Base-by-base conservation (phyloP, 2,888 invertebrate genomes). In the Thera britannica region DNA sequence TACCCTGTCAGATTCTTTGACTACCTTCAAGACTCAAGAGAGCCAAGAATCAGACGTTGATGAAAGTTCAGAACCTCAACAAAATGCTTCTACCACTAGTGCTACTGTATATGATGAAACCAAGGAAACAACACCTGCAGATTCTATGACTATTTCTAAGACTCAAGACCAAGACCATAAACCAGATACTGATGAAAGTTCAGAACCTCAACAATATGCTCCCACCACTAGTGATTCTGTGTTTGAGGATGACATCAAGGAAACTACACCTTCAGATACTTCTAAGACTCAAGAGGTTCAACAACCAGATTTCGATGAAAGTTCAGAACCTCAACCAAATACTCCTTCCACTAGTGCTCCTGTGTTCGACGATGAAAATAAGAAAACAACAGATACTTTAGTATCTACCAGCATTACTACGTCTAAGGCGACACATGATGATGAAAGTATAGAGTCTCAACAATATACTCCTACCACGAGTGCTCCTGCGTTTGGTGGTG, bases 271-370 rank as follows among this genome's bases (percentile, higher is more conserved):
- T 2, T 23, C 23, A 7, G 56, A 58, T n/a, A 65, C 65, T 41
- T 9, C 38, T 48, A 62, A 54, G 49, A 35, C 56, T 52, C 57
- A 62, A 55, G 60, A 51, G 0, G 56, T 0, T n/a, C 56, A 67
- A 46, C 23, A 52, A 58, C 12, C 51, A 11, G 23, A 38, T 23
- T 8, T 58, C 56, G 48, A 59, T 46, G n/a, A 52, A 38, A 59
- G 44, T 64, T 49, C 69, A 51, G 67, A 70, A 59, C n/a, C 62
- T 44, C 62, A 71, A 58, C 65, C 62, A 38, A 35, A 57, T 11
- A n/a, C 55, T 23, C 58, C 52, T 23, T 36, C 55, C 70, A 68
- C 71, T 38, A 65, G 59, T 41, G 65, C 64, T 55, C 69, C 73
- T 70, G 64, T 58, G 54, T 35, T 57, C 36, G 73, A 73, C 11